A percentile compares a stretch with the other conserved stretches of the same genome.
These are phyloP conservation scores for Cactoblastis cactorum DNA, from an alignment of 2,888 invertebrate species.

Conservation along the genomic window DNA sequence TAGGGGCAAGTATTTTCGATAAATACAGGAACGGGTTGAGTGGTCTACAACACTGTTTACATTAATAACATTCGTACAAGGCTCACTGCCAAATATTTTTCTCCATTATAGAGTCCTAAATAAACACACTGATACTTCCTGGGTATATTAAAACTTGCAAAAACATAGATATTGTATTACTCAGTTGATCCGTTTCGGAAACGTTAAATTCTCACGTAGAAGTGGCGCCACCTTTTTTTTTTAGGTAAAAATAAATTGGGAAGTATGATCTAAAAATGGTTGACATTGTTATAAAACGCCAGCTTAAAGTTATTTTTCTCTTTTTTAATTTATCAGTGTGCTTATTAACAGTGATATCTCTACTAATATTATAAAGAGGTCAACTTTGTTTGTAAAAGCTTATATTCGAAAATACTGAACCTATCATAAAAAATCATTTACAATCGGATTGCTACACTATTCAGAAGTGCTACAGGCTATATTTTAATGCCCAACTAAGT, in stretches of 20 bases:
- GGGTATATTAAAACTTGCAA: constrained; percentile 60
- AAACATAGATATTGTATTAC: constrained; percentile 64
- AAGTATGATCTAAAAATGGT: no score
- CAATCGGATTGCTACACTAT: no score
- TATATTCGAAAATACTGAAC: no score
- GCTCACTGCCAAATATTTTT: constrained; percentile 55
- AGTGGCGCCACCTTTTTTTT: constrained; percentile 58
- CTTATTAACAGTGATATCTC: no score
- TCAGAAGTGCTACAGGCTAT: no score
- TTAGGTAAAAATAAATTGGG: constrained; percentile 18
- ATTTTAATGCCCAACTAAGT: no score
- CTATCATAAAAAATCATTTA: no score
- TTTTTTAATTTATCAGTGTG: no score
- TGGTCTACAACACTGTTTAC: constrained; percentile 1
- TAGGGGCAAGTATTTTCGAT: background rate
- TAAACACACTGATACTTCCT: constrained; percentile 64
- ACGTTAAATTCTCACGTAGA: constrained; percentile 43
- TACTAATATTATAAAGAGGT: no score
- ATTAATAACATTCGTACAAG: background rate
- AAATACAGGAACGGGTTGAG: background rate
- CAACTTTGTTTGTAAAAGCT: no score
- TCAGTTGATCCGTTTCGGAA: constrained; percentile 29
- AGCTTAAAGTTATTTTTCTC: no score
- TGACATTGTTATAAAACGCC: no score
- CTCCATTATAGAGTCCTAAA: constrained; percentile 63